Percentiles rank a stretch among this genome's conserved stretches.
Evolutionary conservation across 2,797 vertebrate genomes (phyloP).

Genomic region (Mormyrus hasselquistii): DNA sequence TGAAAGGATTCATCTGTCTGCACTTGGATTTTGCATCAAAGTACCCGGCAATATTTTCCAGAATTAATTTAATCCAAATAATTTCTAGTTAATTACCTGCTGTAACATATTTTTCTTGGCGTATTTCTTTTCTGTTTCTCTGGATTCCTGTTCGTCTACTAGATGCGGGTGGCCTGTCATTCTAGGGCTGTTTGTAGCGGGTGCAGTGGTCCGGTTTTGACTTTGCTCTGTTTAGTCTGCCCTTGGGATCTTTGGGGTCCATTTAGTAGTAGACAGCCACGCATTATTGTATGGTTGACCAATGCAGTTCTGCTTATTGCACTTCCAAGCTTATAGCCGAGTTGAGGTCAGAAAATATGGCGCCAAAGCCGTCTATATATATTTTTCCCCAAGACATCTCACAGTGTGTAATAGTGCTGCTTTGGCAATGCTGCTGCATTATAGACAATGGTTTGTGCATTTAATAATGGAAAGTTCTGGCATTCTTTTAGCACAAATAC

Average conservation of each 20-base stretch:
- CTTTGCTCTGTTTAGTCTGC: conserved; percentile 16
- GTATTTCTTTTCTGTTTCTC: neutral
- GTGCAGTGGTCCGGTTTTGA: conserved; percentile 4
- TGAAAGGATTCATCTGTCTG: neutral
- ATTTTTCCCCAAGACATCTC: neutral
- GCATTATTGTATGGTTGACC: conserved; percentile 7
- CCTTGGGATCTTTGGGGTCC: neutral
- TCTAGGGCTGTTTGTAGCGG: neutral
- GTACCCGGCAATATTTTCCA: neutral
- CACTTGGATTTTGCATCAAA: neutral
- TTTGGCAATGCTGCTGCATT: neutral
- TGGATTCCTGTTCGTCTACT: neutral
- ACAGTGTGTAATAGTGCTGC: neutral
- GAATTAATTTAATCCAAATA: neutral
- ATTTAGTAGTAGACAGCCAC: conserved; percentile 4
- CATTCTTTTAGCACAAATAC: neutral
- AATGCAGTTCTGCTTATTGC: conserved; percentile 8
- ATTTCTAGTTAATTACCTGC: conserved; percentile 9
- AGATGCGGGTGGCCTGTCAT: conserved; percentile 10
- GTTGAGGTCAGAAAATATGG: conserved; percentile 3
- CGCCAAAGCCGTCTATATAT: neutral
- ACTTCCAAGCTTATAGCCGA: conserved; percentile 5
- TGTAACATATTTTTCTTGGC: neutral
- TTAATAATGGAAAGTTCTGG: neutral
- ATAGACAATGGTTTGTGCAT: neutral